These are phyloP conservation scores for Edolisoma coerulescens DNA, from an alignment of 2,113 vertebrate genomes.

Conservation along the genomic window DNA sequence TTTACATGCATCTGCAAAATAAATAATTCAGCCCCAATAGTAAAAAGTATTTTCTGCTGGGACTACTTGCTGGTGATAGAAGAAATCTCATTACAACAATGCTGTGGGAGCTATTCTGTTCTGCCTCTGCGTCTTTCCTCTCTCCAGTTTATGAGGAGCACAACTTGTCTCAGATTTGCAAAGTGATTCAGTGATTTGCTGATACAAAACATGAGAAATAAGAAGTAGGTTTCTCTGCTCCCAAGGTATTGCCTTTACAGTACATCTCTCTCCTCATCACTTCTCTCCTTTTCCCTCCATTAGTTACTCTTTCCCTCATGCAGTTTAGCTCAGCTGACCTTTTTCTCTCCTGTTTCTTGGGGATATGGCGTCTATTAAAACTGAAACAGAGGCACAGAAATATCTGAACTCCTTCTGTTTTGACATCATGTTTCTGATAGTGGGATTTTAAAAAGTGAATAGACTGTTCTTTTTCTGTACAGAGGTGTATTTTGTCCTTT, in stretches of 20 bases:
- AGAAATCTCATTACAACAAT: background rate
- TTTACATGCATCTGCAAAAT: background rate
- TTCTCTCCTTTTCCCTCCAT: background rate
- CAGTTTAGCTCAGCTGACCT: background rate
- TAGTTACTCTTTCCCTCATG: background rate
- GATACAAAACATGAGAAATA: background rate
- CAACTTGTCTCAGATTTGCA: background rate
- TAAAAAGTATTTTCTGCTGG: background rate
- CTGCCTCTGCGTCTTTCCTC: background rate
- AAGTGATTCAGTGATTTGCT: background rate
- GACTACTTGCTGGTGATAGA: background rate
- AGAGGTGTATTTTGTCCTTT: background rate
- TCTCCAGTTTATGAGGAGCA: background rate
- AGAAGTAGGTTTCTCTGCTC: background rate
- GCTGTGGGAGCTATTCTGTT: rapidly evolving
- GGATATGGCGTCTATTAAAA: background rate
- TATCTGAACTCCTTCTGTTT: background rate
- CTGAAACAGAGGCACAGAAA: background rate
- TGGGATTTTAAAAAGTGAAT: background rate
- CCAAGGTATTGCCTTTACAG: background rate
- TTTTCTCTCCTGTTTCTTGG: background rate
- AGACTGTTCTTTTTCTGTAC: background rate
- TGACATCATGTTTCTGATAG: background rate
- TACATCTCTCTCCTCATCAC: background rate
- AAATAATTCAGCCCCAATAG: background rate